A percentile compares a stretch with the other conserved stretches of the same genome.
phyloP scores from a whole-genome alignment of 2,797 vertebrate species.

The Phrynocephalus vlangalii region DNA sequence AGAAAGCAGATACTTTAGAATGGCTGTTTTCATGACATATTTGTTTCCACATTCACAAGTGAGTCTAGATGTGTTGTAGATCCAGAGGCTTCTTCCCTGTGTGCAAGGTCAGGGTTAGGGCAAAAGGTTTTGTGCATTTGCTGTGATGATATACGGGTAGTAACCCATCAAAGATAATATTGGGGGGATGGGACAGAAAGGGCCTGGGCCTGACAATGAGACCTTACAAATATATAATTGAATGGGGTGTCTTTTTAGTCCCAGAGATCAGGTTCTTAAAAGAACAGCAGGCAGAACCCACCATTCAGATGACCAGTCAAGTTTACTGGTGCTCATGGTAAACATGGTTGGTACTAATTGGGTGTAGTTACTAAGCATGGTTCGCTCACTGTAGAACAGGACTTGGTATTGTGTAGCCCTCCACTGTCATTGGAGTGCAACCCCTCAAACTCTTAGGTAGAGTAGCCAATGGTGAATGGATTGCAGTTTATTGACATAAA shows the following conservation, averaged over 20 bases:
- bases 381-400: too few species aligned
- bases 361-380: too few species aligned
- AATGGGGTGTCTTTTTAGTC: neutral
- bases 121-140: neutral
- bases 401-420: too few species aligned
- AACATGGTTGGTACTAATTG: too few species aligned
- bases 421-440: too few species aligned
- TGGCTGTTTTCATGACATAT: neutral
- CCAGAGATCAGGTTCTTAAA: neutral
- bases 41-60: too few species aligned
- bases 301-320: neutral
- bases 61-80: neutral
- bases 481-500: too few species aligned
- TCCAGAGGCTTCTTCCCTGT: neutral
- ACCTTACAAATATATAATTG: neutral
- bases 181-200: neutral
- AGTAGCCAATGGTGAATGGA: too few species aligned
- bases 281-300: neutral
- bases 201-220: neutral
- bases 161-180: neutral
- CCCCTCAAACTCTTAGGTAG: too few species aligned
- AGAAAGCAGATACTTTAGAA: neutral
- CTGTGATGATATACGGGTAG: neutral
- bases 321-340: neutral
- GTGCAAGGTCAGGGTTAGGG: neutral